A percentile compares a stretch with the other conserved stretches of the same genome.
These are phyloP conservation scores for Monochamus saltuarius DNA, from an alignment of 1,140 invertebrate genomes.

Conservation along the genomic window DNA sequence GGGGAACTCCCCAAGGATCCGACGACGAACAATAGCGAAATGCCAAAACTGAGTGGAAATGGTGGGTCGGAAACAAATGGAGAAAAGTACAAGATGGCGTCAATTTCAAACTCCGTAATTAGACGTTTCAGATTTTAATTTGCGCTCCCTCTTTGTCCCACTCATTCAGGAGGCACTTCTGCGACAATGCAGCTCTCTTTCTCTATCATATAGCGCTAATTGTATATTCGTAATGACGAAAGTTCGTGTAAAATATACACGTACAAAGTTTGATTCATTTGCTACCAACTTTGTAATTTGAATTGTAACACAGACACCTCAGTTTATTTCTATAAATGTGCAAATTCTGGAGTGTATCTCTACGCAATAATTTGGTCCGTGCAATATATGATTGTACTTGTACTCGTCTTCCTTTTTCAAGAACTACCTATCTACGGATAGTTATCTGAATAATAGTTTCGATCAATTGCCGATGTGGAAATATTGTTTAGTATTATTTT, in stretches of 20 bases:
- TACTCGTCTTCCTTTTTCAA: no score
- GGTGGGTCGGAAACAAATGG: not conserved
- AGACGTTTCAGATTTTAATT: slow-evolving; percentile 39
- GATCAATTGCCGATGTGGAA: no score
- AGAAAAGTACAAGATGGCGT: slow-evolving; percentile 38
- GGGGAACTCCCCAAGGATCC: no score
- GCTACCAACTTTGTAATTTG: slow-evolving; percentile 44
- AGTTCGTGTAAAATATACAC: slow-evolving; percentile 45
- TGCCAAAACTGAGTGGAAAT: slow-evolving; percentile 23
- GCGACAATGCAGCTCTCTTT: slow-evolving; percentile 19
- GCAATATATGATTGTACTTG: no score
- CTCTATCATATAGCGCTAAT: slow-evolving; percentile 34
- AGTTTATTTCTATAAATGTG: slow-evolving; percentile 40
- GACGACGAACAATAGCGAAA: slow-evolving; percentile 16
- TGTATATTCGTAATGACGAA: slow-evolving; percentile 49
- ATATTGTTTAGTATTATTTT: no score
- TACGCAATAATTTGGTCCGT: slow-evolving; percentile 4
- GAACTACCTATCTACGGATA: no score
- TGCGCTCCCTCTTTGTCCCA: slow-evolving; percentile 30
- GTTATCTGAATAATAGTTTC: no score
- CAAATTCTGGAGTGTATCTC: slow-evolving; percentile 14
- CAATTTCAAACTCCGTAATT: slow-evolving; percentile 37
- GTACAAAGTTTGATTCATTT: slow-evolving; percentile 49
- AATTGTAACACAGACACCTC: slow-evolving; percentile 45
- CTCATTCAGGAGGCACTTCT: slow-evolving; percentile 22